phyloP scores from a whole-genome alignment of 2,888 invertebrate genomes.

The Ptychoptera contaminata region DNA sequence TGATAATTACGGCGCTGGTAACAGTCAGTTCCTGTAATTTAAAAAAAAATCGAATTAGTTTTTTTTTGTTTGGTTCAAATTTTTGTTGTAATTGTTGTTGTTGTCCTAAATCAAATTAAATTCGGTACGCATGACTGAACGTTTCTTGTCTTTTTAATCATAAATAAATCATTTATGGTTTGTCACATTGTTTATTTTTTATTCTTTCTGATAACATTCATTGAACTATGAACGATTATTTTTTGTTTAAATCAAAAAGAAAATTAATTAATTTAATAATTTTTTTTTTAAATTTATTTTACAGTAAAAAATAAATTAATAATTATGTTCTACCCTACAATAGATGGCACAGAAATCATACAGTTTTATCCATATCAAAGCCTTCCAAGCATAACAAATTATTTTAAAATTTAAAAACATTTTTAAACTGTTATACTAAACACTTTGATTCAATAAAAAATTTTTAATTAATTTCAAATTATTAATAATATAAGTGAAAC shows the following conservation, averaged over 20 bases:
- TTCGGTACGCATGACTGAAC: background rate
- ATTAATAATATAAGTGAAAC: too few relatives aligned
- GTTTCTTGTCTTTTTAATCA: background rate
- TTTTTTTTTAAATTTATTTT: too few relatives aligned
- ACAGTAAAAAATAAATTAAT: too few relatives aligned
- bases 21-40: constrained; percentile 5
- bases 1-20: constrained; percentile 5
- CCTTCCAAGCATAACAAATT: too few relatives aligned
- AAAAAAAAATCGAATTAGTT: background rate
- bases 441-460: too few relatives aligned
- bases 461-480: too few relatives aligned
- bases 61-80: background rate
- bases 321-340: too few relatives aligned
- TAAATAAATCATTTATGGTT: background rate
- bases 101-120: background rate
- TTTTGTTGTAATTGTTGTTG: background rate
- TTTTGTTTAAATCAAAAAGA: background rate
- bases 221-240: background rate
- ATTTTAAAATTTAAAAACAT: too few relatives aligned
- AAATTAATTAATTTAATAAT: too few relatives aligned
- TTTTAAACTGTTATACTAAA: too few relatives aligned
- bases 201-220: background rate
- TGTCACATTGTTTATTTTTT: background rate
- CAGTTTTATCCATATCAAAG: too few relatives aligned
- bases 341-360: too few relatives aligned